These are phyloP conservation scores for Gracilinanus agilis DNA, from an alignment of 2,113 vertebrate species.

Conservation along the genomic window DNA sequence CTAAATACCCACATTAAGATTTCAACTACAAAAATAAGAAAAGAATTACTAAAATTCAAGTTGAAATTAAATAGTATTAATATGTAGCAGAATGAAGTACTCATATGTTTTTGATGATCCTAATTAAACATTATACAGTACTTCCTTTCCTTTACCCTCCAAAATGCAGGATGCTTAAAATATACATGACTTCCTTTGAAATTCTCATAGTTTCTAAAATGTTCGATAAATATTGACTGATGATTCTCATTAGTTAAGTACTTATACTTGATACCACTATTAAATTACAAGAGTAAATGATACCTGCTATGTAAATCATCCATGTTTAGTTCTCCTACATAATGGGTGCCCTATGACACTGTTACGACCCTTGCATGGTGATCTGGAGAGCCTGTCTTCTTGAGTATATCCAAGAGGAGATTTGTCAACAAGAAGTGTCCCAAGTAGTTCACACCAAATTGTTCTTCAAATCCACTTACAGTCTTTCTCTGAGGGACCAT, in stretches of 20 bases:
- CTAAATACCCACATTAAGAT: neutral
- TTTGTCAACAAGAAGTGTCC: conserved; percentile 94
- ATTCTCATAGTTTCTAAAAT: neutral
- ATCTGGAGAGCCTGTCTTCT: conserved; percentile 83
- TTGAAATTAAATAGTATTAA: neutral
- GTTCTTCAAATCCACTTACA: conserved; percentile 91
- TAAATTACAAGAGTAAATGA: neutral
- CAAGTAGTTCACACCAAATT: conserved; percentile 93
- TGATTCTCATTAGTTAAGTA: neutral
- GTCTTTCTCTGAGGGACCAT: conserved; percentile 90
- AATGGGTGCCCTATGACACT: conserved; percentile 94
- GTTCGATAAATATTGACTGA: neutral
- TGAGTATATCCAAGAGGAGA: conserved; percentile 90
- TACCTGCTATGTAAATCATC: conserved; percentile 92
- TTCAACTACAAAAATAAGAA: neutral
- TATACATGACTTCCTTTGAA: neutral
- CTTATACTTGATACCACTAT: neutral
- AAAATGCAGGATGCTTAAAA: neutral
- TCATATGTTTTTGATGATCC: neutral
- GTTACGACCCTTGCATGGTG: conserved; percentile 88
- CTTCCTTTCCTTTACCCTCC: neutral
- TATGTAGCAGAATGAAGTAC: neutral
- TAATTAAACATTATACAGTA: neutral
- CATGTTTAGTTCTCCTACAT: conserved; percentile 86
- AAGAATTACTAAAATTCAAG: neutral